A percentile compares a stretch with the other conserved stretches of the same genome.
Conservation (phyloP, 2,888 invertebrate species). For the Habrosyne pyritoides region DNA sequence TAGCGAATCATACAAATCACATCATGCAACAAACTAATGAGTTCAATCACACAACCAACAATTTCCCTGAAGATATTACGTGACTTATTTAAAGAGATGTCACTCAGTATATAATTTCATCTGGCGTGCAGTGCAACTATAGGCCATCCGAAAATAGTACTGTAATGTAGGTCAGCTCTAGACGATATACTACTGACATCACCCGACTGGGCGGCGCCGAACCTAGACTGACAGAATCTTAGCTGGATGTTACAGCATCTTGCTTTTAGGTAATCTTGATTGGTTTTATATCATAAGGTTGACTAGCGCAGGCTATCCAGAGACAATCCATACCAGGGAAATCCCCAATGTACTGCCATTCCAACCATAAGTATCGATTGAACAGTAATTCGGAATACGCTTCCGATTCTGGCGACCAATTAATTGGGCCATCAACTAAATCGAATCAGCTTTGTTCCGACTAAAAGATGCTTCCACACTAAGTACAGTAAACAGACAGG, state of each 20-base stretch:
- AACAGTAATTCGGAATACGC: too few relatives aligned
- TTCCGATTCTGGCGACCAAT: too few relatives aligned
- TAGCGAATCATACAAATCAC: neutral
- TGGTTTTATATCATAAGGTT: too few relatives aligned
- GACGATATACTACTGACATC: conserved; percentile 39
- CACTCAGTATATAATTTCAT: conserved; percentile 39
- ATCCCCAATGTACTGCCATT: too few relatives aligned
- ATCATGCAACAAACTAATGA: neutral
- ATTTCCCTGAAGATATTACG: neutral
- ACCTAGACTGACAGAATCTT: conserved; percentile 10
- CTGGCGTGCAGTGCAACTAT: conserved; percentile 29
- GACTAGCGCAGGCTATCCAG: too few relatives aligned
- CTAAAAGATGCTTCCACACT: too few relatives aligned
- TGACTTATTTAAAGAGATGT: conserved; percentile 26
- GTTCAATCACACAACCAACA: conserved; percentile 26
- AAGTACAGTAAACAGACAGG: too few relatives aligned
- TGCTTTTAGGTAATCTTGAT: neutral
- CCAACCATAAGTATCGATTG: too few relatives aligned
- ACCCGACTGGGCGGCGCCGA: conserved; percentile 18
- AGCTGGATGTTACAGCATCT: neutral
- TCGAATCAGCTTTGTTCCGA: too few relatives aligned
- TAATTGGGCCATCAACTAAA: too few relatives aligned
- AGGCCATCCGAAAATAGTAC: conserved; percentile 52
- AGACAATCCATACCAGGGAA: too few relatives aligned
- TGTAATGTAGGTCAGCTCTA: conserved; percentile 52